Base-by-base conservation (phyloP, 2,888 invertebrate genomes). In the Cepaea hortensis region DNA sequence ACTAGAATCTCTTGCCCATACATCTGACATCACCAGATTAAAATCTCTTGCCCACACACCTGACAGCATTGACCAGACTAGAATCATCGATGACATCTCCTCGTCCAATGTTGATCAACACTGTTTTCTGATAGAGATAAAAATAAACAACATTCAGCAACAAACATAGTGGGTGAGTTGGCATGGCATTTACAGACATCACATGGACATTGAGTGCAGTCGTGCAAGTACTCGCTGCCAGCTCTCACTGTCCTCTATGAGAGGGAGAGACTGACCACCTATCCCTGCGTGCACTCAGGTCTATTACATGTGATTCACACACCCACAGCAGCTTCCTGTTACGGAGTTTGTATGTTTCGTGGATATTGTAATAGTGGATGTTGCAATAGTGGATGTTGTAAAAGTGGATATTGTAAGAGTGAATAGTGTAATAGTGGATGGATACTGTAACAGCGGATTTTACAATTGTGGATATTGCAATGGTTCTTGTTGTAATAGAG, bases 71-170 rank as follows among this genome's bases (percentile, higher is more conserved):
- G 13, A 96, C 89, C 70, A 96, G 91, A 87, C 95, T 94, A 1
- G 89, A 86, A 91, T 96, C 96, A 84, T 92, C 93, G 35, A 96
- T 95, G 55, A 96, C 92, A 87, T 94, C 94, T 75, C 96, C 95
- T 90, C 96, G 93, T 6, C 96, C 96, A 88, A 96, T 94, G 91
- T 96, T 96, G 35, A 96, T 95, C 89, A 96, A 95, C 81, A 96
- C 93, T 15, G 95, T 90, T 65, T 92, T 88, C 90, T 91, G 88
- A 62, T 18, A 46, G n/a, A 20, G n/a, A 77, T 3, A 75, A 70
- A 3, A 48, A 65, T 18, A 48, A 76, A 13, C 48, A 50, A 6
- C 4, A 50, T 23, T 50, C 23, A 76, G 15, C n/a, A 1, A 13
- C 9, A 62, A 9, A 62, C 62, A 62, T 62, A 18, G 13, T 62